Percentiles rank a stretch among this genome's conserved stretches.
phyloP scores from a whole-genome alignment of 2,113 vertebrate species.

The Nycticryphes semicollaris region DNA sequence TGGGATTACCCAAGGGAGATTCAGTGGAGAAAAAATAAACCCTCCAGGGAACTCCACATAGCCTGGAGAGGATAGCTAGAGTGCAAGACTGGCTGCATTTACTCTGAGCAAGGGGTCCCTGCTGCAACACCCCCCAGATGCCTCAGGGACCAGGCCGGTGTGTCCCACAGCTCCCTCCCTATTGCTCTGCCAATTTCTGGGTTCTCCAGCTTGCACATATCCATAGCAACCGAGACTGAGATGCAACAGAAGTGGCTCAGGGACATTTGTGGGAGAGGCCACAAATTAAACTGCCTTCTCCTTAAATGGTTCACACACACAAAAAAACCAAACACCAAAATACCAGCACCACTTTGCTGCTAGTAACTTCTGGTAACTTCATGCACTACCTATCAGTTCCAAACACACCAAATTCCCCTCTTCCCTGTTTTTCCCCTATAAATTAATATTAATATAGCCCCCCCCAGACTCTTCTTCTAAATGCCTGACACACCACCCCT shows the following conservation, averaged over 20 bases:
- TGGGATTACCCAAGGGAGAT: background rate
- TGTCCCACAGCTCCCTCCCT: background rate
- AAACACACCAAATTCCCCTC: background rate
- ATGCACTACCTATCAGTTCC: background rate
- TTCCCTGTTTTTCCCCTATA: background rate
- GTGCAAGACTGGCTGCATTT: background rate
- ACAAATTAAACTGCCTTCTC: accelerated
- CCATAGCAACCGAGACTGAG: background rate
- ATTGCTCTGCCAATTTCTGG: background rate
- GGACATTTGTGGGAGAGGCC: background rate
- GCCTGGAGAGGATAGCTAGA: background rate
- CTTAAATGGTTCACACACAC: background rate
- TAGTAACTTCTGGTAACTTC: background rate
- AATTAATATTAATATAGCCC: background rate
- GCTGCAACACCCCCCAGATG: background rate
- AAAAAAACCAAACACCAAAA: background rate
- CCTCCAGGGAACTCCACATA: background rate
- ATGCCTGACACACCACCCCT: background rate
- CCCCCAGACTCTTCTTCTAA: background rate
- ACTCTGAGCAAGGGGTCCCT: background rate
- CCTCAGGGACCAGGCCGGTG: background rate
- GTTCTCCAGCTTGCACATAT: background rate
- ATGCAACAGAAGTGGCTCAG: background rate
- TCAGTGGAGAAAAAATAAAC: background rate
- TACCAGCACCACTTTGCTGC: background rate